Conservation (phyloP, 1,140 invertebrate species). For the Oryctes rhinoceros region DNA sequence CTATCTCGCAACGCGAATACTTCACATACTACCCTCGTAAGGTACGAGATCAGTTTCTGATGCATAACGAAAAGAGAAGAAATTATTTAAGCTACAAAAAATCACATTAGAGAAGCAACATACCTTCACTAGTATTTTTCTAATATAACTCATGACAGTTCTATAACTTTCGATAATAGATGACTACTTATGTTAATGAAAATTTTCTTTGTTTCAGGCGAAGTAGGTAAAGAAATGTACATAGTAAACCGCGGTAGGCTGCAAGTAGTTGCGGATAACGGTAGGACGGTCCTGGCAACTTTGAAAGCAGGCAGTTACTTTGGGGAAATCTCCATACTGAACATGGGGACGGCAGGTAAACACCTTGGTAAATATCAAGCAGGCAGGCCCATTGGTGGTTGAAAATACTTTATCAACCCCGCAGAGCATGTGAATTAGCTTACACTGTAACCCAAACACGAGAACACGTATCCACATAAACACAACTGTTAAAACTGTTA, state of each 20-base stretch:
- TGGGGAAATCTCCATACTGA: conserved; percentile 99
- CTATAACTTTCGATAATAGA: no score
- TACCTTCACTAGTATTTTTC: no score
- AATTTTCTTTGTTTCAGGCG: conserved; percentile 73
- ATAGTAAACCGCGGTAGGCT: conserved; percentile 96
- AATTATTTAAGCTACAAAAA: no score
- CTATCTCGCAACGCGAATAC: no score
- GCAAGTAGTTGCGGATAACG: conserved; percentile 97
- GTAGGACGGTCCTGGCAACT: conserved; percentile 95
- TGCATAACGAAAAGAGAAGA: no score
- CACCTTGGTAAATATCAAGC: conserved; percentile 89
- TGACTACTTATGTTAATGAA: not conserved
- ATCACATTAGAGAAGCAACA: no score
- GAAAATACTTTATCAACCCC: conserved; percentile 40
- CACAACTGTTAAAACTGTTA: no score
- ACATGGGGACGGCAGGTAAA: conserved; percentile 99
- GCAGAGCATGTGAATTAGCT: conserved; percentile 28
- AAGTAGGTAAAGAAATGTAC: conserved; percentile 99
- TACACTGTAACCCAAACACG: conserved; percentile 3
- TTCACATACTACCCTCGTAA: no score
- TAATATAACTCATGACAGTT: no score
- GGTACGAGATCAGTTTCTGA: no score
- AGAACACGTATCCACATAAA: not conserved
- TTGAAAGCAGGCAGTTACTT: conserved; percentile 98
- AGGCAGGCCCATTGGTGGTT: conserved; percentile 58